These are phyloP conservation scores for Stomatorhinus ivindoensis DNA, from an alignment of 2,113 vertebrate species.

Conservation along the genomic window DNA sequence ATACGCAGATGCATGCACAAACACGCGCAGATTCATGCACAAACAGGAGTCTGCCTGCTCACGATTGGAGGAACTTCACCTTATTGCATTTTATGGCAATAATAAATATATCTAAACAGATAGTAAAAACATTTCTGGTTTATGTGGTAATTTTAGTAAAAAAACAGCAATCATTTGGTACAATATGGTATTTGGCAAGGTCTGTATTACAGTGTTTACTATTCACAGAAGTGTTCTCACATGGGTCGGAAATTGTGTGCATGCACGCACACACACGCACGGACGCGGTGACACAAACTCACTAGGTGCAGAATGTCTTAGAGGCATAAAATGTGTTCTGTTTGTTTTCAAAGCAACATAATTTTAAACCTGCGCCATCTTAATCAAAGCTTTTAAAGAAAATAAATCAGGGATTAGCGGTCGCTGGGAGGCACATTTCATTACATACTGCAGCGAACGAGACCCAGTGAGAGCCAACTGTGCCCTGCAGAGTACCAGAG, in stretches of 20 bases:
- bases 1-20: background rate
- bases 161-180: background rate
- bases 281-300: background rate
- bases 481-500: background rate
- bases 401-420: background rate
- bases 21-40: background rate
- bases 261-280: background rate
- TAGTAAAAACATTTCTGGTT: background rate
- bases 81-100: background rate
- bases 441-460: background rate
- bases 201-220: background rate
- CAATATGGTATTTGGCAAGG: background rate
- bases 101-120: background rate
- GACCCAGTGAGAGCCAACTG: background rate
- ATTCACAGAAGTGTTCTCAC: background rate
- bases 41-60: background rate
- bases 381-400: constrained; percentile 7
- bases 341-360: background rate
- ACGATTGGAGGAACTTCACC: background rate
- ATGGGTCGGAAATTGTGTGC: background rate
- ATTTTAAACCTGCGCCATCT: background rate
- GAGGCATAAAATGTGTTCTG: background rate
- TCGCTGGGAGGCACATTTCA: background rate
- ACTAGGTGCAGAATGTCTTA: background rate
- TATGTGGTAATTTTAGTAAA: background rate